Base-by-base conservation (phyloP, 2,797 vertebrate species). In the Lemur catta region DNA sequence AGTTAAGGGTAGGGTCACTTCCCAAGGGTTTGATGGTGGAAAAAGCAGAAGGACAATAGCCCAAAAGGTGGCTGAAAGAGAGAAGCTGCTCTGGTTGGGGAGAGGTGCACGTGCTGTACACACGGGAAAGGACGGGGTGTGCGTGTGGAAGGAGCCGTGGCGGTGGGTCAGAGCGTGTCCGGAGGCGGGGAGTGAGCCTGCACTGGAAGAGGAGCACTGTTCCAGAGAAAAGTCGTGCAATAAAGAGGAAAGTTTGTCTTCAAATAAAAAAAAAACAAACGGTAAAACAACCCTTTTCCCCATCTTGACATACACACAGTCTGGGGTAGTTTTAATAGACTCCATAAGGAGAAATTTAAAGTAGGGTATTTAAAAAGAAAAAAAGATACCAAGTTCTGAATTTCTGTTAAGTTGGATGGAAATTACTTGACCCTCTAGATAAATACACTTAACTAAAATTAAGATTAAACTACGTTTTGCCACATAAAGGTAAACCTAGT, bases 381-480 rank as follows among this genome's bases (percentile, higher is more conserved):
- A 74, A 74, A 55, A 33, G 15, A 59, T 26, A 61, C 33, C 7
- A 14, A 33, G 17, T 35, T 28, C n/a, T 67, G 50, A 33, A 11
- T 57, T 89, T 91, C 43, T 50, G n/a, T 50, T 52, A 57, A 38
- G 26, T 35, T 43, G 9, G 91, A 43, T 43, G 9, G 91, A 43
- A 46, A 69, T 61, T 55, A 43, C 22, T 50, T 72, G 63, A 65
- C 18, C 46, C 38, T 93, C 26, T 22, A 43, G 38, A 71, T 46
- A 81, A 91, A 97, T 93, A 87, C 59, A 91, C 93, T 97, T 96
- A 93, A 94, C 59, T 97, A 48, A 76, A 86, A 41, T n/a, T 15
- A 96, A 97, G 94, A 95, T 97, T 98, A 98, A 98, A 96, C 95
- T 98, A 97, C 76, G 52, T 96, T 96, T 92, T 97, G 69, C 84